A percentile compares a stretch with the other conserved stretches of the same genome.
Conservation (phyloP, 2,888 invertebrate species). For the Tinea pellionella region DNA sequence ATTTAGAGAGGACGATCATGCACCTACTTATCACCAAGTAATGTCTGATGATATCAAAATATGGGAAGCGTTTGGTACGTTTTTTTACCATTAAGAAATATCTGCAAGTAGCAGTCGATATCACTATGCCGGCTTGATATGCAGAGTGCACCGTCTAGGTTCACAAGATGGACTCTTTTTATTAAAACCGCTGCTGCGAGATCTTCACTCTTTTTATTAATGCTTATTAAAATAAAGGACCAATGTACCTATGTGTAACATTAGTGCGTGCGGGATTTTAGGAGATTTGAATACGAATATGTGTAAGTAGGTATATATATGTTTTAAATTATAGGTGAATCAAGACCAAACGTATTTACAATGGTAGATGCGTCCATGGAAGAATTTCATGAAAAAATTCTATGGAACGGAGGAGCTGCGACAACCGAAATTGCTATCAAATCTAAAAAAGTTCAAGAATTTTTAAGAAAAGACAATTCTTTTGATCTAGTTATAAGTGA, state of each 20-base stretch:
- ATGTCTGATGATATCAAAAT: slow-evolving; percentile 42
- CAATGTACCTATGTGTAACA: too few species aligned
- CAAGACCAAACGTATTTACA: slow-evolving; percentile 46
- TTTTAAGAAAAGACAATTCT: slow-evolving; percentile 37
- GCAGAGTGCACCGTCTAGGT: too few species aligned
- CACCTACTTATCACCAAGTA: slow-evolving; percentile 47
- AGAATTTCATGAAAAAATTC: slow-evolving; percentile 38
- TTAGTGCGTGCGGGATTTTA: too few species aligned
- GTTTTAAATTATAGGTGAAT: slow-evolving; percentile 31
- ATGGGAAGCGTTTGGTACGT: slow-evolving; percentile 50
- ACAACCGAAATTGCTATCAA: slow-evolving; percentile 44
- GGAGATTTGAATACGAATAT: too few species aligned
- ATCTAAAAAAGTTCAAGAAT: slow-evolving; percentile 35
- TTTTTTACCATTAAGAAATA: too few species aligned
- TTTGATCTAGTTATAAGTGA: slow-evolving; percentile 60
- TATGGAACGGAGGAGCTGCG: slow-evolving; percentile 44
- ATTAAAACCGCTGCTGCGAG: too few species aligned
- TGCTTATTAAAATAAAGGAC: too few species aligned
- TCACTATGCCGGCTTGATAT: too few species aligned
- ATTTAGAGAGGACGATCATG: slow-evolving; percentile 34
- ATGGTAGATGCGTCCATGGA: slow-evolving; percentile 47
- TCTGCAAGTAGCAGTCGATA: too few species aligned
- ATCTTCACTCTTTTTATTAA: too few species aligned
- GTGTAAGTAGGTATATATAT: too few species aligned
- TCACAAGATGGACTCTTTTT: too few species aligned